These are phyloP conservation scores for Hypsopygia costalis DNA, from an alignment of 2,888 invertebrate genomes.

Conservation along the genomic window DNA sequence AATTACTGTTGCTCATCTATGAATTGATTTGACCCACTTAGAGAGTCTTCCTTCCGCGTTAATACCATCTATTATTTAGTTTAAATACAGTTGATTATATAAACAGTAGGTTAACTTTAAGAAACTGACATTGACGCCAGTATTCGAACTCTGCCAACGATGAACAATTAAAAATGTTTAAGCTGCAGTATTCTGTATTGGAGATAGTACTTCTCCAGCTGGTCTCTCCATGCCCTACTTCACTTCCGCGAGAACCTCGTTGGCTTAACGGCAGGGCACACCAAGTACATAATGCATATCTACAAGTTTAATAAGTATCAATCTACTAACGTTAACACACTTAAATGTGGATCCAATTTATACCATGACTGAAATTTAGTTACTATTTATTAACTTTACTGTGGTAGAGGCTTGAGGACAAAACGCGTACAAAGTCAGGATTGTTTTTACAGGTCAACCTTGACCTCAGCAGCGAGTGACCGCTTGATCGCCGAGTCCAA, in stretches of 20 bases:
- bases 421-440: neutral
- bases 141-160: too few relatives aligned
- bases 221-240: too few relatives aligned
- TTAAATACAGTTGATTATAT: neutral
- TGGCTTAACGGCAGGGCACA: too few relatives aligned
- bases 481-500: conserved; percentile 40
- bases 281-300: too few relatives aligned
- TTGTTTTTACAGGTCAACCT: conserved; percentile 48
- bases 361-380: neutral
- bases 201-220: too few relatives aligned
- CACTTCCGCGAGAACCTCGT: too few relatives aligned
- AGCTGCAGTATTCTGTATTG: too few relatives aligned
- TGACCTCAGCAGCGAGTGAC: conserved; percentile 49
- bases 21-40: conserved; percentile 8
- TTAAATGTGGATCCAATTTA: too few relatives aligned
- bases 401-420: conserved; percentile 1
- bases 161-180: too few relatives aligned
- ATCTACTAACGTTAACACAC: too few relatives aligned
- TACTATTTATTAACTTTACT: neutral
- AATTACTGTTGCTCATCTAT: neutral
- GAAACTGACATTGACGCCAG: too few relatives aligned
- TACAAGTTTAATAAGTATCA: too few relatives aligned
- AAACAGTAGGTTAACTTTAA: neutral
- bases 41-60: conserved; percentile 6
- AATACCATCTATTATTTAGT: neutral